Percentiles rank a stretch among this genome's conserved stretches.
phyloP scores from a whole-genome alignment of 2,113 vertebrate species.

The Pomatorhinus ruficollis region DNA sequence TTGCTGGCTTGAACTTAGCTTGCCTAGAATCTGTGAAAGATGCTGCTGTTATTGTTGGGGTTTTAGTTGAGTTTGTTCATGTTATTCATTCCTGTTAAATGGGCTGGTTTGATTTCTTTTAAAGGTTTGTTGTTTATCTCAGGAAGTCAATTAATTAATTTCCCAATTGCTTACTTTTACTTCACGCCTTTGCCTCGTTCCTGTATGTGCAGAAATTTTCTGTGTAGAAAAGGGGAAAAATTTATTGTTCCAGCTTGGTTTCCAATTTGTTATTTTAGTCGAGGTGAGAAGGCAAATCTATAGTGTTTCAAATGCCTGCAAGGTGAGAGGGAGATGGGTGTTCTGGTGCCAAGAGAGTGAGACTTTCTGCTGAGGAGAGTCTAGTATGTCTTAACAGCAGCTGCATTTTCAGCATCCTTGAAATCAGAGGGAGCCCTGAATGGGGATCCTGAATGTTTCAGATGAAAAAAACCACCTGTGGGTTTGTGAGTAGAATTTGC shows the following conservation, averaged over 20 bases:
- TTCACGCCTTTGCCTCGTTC: neutral
- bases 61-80: constrained; percentile 1
- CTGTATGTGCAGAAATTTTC: neutral
- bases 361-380: neutral
- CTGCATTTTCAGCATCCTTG: neutral
- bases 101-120: neutral
- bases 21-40: constrained; percentile 33
- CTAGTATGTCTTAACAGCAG: neutral
- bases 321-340: neutral
- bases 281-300: neutral
- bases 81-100: neutral
- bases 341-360: neutral
- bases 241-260: neutral
- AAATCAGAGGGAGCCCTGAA: neutral
- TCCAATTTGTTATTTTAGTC: constrained; percentile 35
- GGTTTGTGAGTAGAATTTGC: neutral
- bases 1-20: constrained; percentile 57
- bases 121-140: neutral
- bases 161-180: neutral
- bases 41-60: constrained; percentile 3
- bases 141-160: neutral
- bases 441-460: neutral
- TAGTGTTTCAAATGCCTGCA: constrained; percentile 23
- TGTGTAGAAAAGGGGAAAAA: neutral
- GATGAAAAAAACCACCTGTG: neutral